Evolutionary conservation across 2,113 vertebrate species (phyloP).

Genomic region (Hiodon tergisus): DNA sequence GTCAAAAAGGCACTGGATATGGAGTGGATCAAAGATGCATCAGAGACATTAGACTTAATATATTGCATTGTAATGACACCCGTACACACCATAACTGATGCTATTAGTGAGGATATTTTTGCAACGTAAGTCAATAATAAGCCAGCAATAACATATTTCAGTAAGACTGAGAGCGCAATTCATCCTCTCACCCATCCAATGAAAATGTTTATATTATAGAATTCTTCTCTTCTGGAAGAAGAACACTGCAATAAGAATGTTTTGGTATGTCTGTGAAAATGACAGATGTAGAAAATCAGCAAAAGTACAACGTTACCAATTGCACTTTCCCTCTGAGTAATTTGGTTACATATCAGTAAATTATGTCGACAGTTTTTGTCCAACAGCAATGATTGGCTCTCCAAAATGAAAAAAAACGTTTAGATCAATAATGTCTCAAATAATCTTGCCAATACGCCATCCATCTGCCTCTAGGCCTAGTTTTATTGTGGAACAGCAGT

Average conservation of each 20-base stretch:
- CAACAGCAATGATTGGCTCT: not conserved
- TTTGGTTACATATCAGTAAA: not conserved
- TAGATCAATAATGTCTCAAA: too few relatives aligned
- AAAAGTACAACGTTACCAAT: not conserved
- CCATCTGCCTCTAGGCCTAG: too few relatives aligned
- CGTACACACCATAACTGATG: not conserved
- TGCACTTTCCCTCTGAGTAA: too few relatives aligned
- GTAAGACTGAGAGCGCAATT: constrained; percentile 3
- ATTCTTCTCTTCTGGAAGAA: not conserved
- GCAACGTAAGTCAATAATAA: constrained; percentile 4
- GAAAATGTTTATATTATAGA: constrained; percentile 8
- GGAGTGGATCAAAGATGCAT: constrained; percentile 9
- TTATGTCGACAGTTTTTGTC: not conserved
- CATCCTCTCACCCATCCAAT: not conserved
- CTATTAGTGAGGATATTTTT: constrained; percentile 7
- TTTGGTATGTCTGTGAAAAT: not conserved
- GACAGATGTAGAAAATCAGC: not conserved
- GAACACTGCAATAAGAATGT: not conserved
- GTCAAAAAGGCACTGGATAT: constrained; percentile 3
- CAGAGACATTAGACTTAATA: constrained; percentile 10
- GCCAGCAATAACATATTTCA: constrained; percentile 22
- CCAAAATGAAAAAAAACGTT: too few relatives aligned
- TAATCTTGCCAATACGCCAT: too few relatives aligned
- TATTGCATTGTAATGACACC: not conserved
- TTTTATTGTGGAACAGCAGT: too few relatives aligned